Percentiles rank a stretch among this genome's conserved stretches.
phyloP scores from a whole-genome alignment of 2,888 invertebrate genomes.

The Cephus spinipes region DNA sequence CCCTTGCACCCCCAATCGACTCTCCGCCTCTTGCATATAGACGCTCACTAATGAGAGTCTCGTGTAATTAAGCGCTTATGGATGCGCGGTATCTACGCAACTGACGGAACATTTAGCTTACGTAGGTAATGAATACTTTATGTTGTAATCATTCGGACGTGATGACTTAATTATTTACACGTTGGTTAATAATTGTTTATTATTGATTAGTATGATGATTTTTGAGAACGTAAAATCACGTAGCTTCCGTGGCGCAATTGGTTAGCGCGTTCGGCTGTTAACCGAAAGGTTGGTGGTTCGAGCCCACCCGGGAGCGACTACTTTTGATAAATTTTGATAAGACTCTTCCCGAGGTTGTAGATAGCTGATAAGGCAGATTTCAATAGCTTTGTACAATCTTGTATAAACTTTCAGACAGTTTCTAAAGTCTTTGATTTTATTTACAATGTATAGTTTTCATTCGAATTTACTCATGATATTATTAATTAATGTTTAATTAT shows the following conservation, averaged over 20 bases:
- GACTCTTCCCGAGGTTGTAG: neutral
- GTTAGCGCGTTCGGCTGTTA: conserved; percentile 99
- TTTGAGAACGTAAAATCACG: neutral
- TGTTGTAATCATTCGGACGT: neutral
- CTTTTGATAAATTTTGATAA: neutral
- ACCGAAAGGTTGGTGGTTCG: conserved; percentile 99
- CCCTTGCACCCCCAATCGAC: conserved; percentile 49
- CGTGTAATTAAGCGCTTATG: conserved; percentile 51
- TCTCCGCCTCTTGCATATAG: conserved; percentile 52
- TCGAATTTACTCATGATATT: neutral
- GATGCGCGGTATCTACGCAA: conserved; percentile 29
- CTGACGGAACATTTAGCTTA: conserved; percentile 43
- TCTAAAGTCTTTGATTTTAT: neutral
- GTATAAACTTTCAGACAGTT: neutral
- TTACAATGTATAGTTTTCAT: neutral
- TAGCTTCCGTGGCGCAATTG: conserved; percentile 91
- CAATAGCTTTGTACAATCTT: neutral
- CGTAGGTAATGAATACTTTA: conserved; percentile 9
- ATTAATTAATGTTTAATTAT: neutral
- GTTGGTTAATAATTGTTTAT: neutral
- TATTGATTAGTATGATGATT: neutral
- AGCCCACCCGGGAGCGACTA: conserved; percentile 92
- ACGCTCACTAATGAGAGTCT: conserved; percentile 54
- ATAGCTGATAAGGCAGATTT: neutral
- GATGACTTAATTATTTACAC: neutral